A percentile compares a stretch with the other conserved stretches of the same genome.
Evolutionary conservation across 2,797 vertebrate genomes (phyloP).

Genomic region (Gymnodraco acuticeps): DNA sequence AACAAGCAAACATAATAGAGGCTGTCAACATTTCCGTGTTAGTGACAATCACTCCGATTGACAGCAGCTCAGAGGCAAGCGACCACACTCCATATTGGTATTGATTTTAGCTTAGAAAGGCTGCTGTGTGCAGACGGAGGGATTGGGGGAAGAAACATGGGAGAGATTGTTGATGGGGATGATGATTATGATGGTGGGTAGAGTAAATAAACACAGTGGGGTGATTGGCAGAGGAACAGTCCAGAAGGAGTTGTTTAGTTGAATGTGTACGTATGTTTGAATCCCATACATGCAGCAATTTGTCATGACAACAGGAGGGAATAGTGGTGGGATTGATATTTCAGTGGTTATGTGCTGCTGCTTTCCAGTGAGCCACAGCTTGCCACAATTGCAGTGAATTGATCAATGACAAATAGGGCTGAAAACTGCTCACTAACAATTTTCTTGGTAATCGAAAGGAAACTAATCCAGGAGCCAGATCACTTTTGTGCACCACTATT

Average conservation of each 20-base stretch:
- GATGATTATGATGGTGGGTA: conserved; percentile 12
- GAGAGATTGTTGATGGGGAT: conserved; percentile 16
- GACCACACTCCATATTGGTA: conserved; percentile 51
- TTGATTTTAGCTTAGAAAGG: conserved; percentile 66
- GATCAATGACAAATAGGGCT: conserved; percentile 46
- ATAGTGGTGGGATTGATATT: conserved; percentile 25
- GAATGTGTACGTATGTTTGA: conserved; percentile 56
- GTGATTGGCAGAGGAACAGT: conserved; percentile 37
- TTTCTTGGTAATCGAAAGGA: conserved; percentile 21
- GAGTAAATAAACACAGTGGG: conserved; percentile 2
- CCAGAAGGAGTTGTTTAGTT: conserved; percentile 33
- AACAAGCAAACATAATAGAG: conserved; percentile 37
- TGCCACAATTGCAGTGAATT: conserved; percentile 16
- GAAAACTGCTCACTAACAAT: conserved; percentile 30
- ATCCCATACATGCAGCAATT: conserved; percentile 51
- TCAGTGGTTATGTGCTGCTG: conserved; percentile 25
- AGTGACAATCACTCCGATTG: conserved; percentile 47
- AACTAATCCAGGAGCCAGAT: conserved; percentile 8
- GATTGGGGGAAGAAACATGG: conserved; percentile 25
- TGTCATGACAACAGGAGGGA: conserved; percentile 34
- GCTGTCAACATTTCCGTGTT: conserved; percentile 33
- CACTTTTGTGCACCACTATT: neutral
- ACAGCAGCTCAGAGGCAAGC: conserved; percentile 56
- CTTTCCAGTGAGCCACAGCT: conserved; percentile 22
- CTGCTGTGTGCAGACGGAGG: conserved; percentile 36